Percentiles rank a stretch among this genome's conserved stretches.
phyloP scores from a whole-genome alignment of 2,113 vertebrate genomes.

The Felis chaus region DNA sequence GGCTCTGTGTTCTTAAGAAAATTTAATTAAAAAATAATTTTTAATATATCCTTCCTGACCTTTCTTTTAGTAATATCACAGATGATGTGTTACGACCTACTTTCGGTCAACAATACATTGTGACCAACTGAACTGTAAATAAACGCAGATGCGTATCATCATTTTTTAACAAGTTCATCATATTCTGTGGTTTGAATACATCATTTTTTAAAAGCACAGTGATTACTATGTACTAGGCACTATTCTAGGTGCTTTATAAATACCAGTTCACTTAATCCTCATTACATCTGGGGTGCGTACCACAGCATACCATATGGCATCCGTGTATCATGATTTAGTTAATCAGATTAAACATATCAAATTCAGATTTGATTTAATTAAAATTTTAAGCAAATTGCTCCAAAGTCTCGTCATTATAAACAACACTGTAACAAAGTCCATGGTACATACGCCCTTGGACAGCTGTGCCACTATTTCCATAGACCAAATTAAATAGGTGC shows the following conservation, averaged over 20 bases:
- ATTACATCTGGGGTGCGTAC: not conserved
- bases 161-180: constrained; percentile 1
- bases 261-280: not conserved
- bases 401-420: constrained; percentile 40
- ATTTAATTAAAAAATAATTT: not conserved
- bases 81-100: not conserved
- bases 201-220: not conserved
- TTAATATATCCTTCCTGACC: not conserved
- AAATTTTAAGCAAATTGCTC: constrained; percentile 20
- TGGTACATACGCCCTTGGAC: not conserved
- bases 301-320: not conserved
- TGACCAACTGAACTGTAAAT: not conserved
- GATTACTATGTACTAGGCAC: not conserved
- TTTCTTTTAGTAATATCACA: not conserved
- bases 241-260: constrained; percentile 13
- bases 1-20: not conserved
- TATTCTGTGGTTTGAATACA: not conserved
- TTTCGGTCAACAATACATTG: not conserved
- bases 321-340: not conserved
- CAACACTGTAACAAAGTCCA: not conserved
- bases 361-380: not conserved
- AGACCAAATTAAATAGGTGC: not conserved
- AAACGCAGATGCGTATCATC: not conserved
- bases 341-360: not conserved
- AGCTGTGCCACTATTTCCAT: not conserved